These are phyloP conservation scores for Crocidura indochinensis DNA, from an alignment of 2,797 vertebrate genomes.

Conservation along the genomic window DNA sequence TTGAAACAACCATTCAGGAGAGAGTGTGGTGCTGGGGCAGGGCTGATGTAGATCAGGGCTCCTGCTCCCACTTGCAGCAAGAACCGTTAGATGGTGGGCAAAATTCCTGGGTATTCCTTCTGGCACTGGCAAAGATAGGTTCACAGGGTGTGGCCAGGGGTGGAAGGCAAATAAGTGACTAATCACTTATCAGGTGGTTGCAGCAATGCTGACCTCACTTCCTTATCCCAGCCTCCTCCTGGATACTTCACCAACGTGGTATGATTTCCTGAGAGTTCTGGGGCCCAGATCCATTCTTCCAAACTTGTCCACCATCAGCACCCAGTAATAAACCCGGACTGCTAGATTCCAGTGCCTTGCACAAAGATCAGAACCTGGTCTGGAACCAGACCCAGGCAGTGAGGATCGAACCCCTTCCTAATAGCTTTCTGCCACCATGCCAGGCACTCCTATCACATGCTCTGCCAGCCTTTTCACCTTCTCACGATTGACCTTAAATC, in stretches of 20 bases:
- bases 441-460: conserved; percentile 50
- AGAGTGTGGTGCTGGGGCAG: conserved; percentile 34
- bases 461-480: conserved; percentile 49
- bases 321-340: conserved; percentile 49
- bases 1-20: conserved; percentile 65
- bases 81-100: neutral
- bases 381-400: conserved; percentile 30
- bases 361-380: conserved; percentile 30
- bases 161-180: conserved; percentile 22
- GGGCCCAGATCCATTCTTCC: conserved; percentile 50
- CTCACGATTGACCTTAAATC: conserved; percentile 75
- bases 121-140: neutral
- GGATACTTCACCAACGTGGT: conserved; percentile 22
- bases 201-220: neutral
- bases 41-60: conserved; percentile 33
- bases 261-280: conserved; percentile 74
- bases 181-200: neutral
- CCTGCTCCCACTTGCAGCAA: neutral
- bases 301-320: neutral
- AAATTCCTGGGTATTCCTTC: conserved; percentile 32
- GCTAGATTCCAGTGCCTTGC: neutral
- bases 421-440: conserved; percentile 44
- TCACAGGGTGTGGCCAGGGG: conserved; percentile 8
- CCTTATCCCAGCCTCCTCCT: conserved; percentile 53
- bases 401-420: conserved; percentile 51